A percentile compares a stretch with the other conserved stretches of the same genome.
Evolutionary conservation across 1,140 invertebrate species (phyloP).

Genomic region (Temnothorax nylanderi): DNA sequence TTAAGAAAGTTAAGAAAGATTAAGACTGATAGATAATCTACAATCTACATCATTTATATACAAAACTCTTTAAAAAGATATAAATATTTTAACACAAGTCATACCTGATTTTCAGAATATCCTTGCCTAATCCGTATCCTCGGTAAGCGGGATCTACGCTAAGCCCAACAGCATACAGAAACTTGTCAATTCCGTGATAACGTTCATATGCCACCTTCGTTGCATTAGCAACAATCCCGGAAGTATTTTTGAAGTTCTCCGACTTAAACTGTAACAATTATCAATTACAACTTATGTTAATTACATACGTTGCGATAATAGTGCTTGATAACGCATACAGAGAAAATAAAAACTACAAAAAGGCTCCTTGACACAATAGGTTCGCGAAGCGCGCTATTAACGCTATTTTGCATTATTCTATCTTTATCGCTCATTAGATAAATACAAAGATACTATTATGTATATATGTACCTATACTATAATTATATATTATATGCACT

Average conservation of each 20-base stretch:
- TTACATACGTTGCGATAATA: not conserved
- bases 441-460: too few species aligned
- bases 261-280: constrained; percentile 48
- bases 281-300: not conserved
- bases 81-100: not conserved
- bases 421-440: too few species aligned
- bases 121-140: constrained; percentile 76
- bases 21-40: not conserved
- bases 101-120: constrained; percentile 76
- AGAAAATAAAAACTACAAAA: constrained; percentile 1
- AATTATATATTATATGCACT: not conserved
- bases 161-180: constrained; percentile 76
- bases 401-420: not conserved
- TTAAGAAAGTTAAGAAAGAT: not conserved
- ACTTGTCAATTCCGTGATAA: constrained; percentile 75
- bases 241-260: not conserved
- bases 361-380: not conserved
- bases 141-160: constrained; percentile 75
- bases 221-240: constrained; percentile 18
- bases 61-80: not conserved
- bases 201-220: constrained; percentile 61
- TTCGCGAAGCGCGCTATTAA: not conserved
- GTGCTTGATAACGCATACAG: not conserved
- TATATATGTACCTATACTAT: not conserved
- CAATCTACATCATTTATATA: not conserved